These are phyloP conservation scores for Dryocosmus kuriphilus DNA, from an alignment of 2,888 invertebrate genomes.

Conservation along the genomic window DNA sequence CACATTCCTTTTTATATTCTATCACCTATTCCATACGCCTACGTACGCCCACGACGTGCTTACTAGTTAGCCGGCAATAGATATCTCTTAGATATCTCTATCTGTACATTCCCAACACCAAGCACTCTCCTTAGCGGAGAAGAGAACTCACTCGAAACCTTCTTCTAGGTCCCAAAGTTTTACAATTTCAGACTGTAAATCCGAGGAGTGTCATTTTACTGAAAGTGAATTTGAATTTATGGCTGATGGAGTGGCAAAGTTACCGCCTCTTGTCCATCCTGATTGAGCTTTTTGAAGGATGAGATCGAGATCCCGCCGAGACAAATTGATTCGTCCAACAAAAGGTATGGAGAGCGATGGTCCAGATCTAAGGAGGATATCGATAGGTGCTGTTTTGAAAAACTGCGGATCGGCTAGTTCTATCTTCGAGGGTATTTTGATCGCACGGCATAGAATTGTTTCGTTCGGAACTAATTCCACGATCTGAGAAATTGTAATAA, in stretches of 20 bases:
- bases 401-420: constrained; percentile 51
- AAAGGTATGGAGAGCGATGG: too few species aligned
- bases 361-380: constrained; percentile 48
- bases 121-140: not conserved
- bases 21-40: too few species aligned
- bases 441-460: constrained; percentile 12
- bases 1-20: too few species aligned
- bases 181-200: too few species aligned
- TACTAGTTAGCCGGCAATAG: too few species aligned
- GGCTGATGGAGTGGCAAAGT: too few species aligned
- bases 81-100: too few species aligned
- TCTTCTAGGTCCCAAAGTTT: constrained; percentile 42
- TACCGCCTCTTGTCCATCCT: constrained; percentile 52
- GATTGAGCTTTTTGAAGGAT: constrained; percentile 54
- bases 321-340: constrained; percentile 52
- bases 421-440: constrained; percentile 44
- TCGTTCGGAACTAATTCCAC: not conserved
- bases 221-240: not conserved
- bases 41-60: too few species aligned
- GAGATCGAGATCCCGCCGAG: constrained; percentile 38
- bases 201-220: not conserved
- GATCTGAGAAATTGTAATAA: constrained; percentile 32
- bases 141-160: not conserved
- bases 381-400: constrained; percentile 43
- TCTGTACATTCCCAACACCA: too few species aligned